Evolutionary conservation across 2,888 invertebrate genomes (phyloP).

Genomic region (Nineta flava): DNA sequence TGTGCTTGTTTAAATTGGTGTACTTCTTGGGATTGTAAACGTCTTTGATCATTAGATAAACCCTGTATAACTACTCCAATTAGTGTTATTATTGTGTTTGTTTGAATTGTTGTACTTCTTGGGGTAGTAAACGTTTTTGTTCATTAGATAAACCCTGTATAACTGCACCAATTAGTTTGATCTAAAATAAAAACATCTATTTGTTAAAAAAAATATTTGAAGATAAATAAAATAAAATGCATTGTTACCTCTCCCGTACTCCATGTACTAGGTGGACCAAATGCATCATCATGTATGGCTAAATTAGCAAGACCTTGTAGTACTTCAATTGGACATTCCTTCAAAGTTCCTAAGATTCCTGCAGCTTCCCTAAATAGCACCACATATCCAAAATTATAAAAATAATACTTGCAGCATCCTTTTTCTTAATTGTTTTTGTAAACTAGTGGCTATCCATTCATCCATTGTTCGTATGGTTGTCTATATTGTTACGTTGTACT

Average conservation of each 20-base stretch:
- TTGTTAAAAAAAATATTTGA: too few relatives aligned
- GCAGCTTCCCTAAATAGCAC: conserved; percentile 27
- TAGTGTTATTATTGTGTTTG: background rate
- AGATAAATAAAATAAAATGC: too few relatives aligned
- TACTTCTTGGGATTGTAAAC: too few relatives aligned
- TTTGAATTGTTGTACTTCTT: background rate
- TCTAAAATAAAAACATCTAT: too few relatives aligned
- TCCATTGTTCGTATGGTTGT: too few relatives aligned
- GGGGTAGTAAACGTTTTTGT: background rate
- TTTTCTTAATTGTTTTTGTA: too few relatives aligned
- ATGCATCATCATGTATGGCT: conserved; percentile 28
- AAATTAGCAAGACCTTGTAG: conserved; percentile 31
- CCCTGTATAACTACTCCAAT: background rate
- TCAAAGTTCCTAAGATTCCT: conserved; percentile 28
- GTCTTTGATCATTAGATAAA: background rate
- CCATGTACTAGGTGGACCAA: conserved; percentile 30
- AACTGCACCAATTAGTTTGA: background rate
- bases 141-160: background rate
- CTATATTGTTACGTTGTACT: too few relatives aligned
- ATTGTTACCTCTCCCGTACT: conserved; percentile 12
- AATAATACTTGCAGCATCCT: background rate
- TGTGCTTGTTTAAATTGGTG: too few relatives aligned
- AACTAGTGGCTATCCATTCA: too few relatives aligned
- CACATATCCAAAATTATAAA: background rate
- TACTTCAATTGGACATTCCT: conserved; percentile 29